phyloP scores from a whole-genome alignment of 2,888 invertebrate species.

The Panopea generosa region DNA sequence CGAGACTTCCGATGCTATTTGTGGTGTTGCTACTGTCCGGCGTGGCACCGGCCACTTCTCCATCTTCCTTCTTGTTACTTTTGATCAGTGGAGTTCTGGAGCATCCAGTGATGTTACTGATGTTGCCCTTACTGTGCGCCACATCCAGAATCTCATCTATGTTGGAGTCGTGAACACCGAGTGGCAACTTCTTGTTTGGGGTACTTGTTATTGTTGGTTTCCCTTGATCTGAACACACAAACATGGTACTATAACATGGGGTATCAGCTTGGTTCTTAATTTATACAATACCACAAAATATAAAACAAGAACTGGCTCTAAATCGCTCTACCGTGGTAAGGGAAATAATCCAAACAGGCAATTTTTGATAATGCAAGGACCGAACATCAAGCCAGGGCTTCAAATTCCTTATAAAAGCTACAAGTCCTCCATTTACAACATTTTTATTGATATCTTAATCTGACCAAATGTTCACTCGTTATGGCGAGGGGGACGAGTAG shows the following conservation, averaged over 20 bases:
- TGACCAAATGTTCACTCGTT: too few species aligned
- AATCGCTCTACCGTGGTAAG: too few species aligned
- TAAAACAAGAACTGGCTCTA: too few species aligned
- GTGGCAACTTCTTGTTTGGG: conserved; percentile 7
- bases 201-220: conserved; percentile 5
- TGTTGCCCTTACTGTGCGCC: conserved; percentile 44
- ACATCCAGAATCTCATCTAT: conserved; percentile 18
- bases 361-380: too few species aligned
- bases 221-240: neutral
- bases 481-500: too few species aligned
- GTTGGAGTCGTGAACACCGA: conserved; percentile 33
- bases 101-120: conserved; percentile 49
- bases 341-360: too few species aligned
- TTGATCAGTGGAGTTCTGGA: conserved; percentile 38
- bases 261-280: neutral
- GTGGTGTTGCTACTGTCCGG: conserved; percentile 35
- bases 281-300: too few species aligned
- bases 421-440: too few species aligned
- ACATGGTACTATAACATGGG: too few species aligned
- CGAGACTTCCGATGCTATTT: conserved; percentile 32
- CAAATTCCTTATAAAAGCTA: too few species aligned
- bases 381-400: too few species aligned
- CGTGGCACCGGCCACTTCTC: neutral
- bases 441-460: too few species aligned
- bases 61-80: neutral